Conservation (phyloP, 2,888 invertebrate genomes). For the Pedicia rivosa region DNA sequence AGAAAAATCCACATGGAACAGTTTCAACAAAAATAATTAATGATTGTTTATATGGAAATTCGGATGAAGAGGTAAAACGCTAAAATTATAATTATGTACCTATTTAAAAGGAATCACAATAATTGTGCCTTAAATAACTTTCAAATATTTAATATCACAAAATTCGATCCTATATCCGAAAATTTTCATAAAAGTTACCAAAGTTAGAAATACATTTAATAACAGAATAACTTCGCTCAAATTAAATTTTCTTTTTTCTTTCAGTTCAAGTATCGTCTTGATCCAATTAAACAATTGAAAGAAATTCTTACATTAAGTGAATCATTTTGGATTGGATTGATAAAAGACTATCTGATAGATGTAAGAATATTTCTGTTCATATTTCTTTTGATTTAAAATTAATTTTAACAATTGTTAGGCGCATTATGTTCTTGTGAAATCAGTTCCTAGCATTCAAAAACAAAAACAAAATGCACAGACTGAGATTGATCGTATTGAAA, state of each 20-base stretch:
- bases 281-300: conserved; percentile 44
- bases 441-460: conserved; percentile 45
- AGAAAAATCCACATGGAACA: conserved; percentile 58
- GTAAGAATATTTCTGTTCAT: too few species aligned
- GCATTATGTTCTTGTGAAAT: conserved; percentile 17
- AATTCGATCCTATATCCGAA: too few species aligned
- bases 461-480: conserved; percentile 49
- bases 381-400: too few species aligned
- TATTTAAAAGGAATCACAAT: too few species aligned
- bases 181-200: too few species aligned
- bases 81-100: too few species aligned
- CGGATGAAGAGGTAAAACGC: conserved; percentile 55
- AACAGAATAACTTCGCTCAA: too few species aligned
- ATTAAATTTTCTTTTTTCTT: too few species aligned
- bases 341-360: conserved; percentile 38
- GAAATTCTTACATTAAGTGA: conserved; percentile 33
- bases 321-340: conserved; percentile 54
- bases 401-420: too few species aligned
- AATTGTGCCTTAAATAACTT: too few species aligned
- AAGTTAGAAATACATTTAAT: too few species aligned
- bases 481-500: conserved; percentile 53
- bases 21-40: conserved; percentile 64
- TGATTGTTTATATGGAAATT: conserved; percentile 67
- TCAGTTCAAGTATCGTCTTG: conserved; percentile 51
- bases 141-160: too few species aligned